Evolutionary conservation across 2,888 invertebrate species (phyloP).

Genomic region (Tinea trinotella): DNA sequence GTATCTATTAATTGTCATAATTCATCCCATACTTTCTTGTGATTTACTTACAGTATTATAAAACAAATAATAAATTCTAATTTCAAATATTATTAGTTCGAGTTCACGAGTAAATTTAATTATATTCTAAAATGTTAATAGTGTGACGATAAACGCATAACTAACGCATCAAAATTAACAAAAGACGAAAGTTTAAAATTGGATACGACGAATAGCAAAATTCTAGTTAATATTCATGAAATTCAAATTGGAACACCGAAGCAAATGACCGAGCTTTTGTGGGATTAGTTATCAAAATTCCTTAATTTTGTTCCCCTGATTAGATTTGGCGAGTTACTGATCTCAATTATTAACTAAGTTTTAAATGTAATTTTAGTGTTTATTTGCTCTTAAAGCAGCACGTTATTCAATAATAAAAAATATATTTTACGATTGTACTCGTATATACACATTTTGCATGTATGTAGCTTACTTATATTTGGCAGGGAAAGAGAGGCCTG

Average conservation of each 20-base stretch:
- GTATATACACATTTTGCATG: too few species aligned
- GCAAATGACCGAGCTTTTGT: constrained; percentile 40
- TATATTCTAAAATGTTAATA: constrained; percentile 1
- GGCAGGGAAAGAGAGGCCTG: too few species aligned
- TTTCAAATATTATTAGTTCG: too few species aligned
- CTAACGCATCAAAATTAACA: constrained; percentile 16
- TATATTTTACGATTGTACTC: too few species aligned
- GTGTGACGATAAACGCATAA: not conserved
- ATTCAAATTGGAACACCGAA: constrained; percentile 42
- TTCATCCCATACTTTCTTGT: too few species aligned
- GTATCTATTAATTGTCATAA: too few species aligned
- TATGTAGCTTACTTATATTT: too few species aligned
- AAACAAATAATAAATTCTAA: too few species aligned
- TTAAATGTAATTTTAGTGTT: constrained; percentile 16
- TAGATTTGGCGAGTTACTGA: constrained; percentile 34
- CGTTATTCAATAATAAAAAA: constrained; percentile 24
- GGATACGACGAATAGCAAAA: constrained; percentile 19
- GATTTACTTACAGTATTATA: too few species aligned
- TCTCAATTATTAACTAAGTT: constrained; percentile 21
- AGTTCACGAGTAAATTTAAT: too few species aligned
- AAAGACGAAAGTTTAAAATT: constrained; percentile 19
- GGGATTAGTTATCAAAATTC: constrained; percentile 48
- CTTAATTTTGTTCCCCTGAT: constrained; percentile 36
- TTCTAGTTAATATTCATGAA: constrained; percentile 50
- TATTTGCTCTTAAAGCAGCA: not conserved